These are phyloP conservation scores for Enhydra lutris DNA, from an alignment of 2,113 vertebrate genomes.

Conservation along the genomic window DNA sequence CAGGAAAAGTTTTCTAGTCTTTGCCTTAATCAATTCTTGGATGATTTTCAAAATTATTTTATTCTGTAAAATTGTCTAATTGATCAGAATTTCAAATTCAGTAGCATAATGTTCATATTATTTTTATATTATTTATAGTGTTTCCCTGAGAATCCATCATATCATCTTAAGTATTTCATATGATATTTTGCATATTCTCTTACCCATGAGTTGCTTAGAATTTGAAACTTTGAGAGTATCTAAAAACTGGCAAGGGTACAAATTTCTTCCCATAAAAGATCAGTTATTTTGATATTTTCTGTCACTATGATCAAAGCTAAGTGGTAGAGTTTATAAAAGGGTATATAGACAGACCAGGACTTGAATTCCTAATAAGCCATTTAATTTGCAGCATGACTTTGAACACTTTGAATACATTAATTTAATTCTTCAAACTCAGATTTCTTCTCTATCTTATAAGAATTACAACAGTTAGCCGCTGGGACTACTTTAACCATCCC, in stretches of 20 bases:
- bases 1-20: background rate
- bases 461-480: background rate
- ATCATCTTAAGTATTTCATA: background rate
- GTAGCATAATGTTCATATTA: background rate
- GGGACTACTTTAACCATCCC: background rate
- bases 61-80: background rate
- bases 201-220: background rate
- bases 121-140: background rate
- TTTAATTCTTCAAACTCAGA: background rate
- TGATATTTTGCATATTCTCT: background rate
- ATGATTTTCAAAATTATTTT: background rate
- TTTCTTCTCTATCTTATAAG: background rate
- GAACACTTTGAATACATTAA: background rate
- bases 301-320: background rate
- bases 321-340: background rate
- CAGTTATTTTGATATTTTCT: slow-evolving; percentile 2
- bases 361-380: background rate
- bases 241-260: background rate
- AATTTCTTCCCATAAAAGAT: background rate
- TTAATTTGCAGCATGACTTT: background rate
- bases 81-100: background rate
- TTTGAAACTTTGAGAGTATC: background rate
- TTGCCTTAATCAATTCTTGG: background rate
- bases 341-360: background rate
- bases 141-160: background rate